Conservation (phyloP, 2,888 invertebrate species). For the Stramonita haemastoma region DNA sequence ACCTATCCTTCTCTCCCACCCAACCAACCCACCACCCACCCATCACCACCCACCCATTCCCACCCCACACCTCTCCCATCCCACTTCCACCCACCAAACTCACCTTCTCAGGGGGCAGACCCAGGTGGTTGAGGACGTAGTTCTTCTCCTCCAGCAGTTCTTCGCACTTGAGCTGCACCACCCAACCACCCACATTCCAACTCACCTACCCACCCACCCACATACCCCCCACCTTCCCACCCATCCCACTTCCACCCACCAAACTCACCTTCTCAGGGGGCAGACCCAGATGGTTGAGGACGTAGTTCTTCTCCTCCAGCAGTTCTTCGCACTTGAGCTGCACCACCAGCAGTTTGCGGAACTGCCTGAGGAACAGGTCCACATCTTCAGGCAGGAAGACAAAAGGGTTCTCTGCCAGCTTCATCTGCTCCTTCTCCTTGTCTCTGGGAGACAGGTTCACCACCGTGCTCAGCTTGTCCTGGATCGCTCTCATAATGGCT, state of each 20-base stretch:
- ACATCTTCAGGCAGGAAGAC: constrained; percentile 60
- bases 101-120: constrained; percentile 46
- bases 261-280: constrained; percentile 19
- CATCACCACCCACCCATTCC: too few relatives aligned
- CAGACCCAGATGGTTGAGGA: constrained; percentile 62
- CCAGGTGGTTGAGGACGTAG: constrained; percentile 63
- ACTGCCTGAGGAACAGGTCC: constrained; percentile 58
- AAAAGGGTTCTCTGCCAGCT: constrained; percentile 54
- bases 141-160: constrained; percentile 62
- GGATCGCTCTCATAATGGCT: constrained; percentile 34
- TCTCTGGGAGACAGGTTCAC: constrained; percentile 38
- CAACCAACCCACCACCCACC: too few relatives aligned
- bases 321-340: constrained; percentile 61
- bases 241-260: too few relatives aligned
- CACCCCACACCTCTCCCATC: too few relatives aligned
- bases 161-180: constrained; percentile 56
- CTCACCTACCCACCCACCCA: too few relatives aligned
- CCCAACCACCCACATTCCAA: too few relatives aligned
- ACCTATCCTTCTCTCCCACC: too few relatives aligned
- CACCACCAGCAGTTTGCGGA: constrained; percentile 54
- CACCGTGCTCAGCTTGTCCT: constrained; percentile 47
- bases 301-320: constrained; percentile 62
- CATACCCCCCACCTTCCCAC: too few relatives aligned
- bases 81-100: neutral
- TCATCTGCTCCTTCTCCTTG: constrained; percentile 53